phyloP scores from a whole-genome alignment of 2,113 vertebrate genomes.

The Vulpes vulpes region DNA sequence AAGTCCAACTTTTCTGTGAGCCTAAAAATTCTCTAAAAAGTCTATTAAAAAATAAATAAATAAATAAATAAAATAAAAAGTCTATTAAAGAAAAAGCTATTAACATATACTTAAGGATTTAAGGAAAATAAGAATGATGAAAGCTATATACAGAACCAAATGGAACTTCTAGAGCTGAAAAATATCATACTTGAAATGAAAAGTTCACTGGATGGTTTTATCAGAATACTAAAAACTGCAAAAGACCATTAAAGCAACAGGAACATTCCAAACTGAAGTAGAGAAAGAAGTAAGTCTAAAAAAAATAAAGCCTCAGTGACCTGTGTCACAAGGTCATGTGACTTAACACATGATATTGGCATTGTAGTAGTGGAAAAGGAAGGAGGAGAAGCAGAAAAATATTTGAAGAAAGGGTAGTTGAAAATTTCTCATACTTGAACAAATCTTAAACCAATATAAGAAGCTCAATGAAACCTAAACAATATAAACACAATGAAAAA shows the following conservation, averaged over 20 bases:
- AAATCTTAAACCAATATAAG: background rate
- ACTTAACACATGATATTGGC: background rate
- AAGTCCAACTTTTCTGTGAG: background rate
- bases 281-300: background rate
- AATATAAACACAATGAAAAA: background rate
- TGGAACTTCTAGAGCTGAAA: background rate
- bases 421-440: background rate
- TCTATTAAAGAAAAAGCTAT: background rate
- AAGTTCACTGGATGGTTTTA: background rate
- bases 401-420: background rate
- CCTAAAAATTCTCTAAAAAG: background rate
- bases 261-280: background rate
- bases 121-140: background rate
- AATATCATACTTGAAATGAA: background rate
- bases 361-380: background rate
- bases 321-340: background rate
- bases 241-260: background rate
- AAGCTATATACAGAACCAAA: background rate
- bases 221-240: background rate
- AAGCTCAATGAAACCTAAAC: background rate
- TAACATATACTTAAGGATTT: background rate
- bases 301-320: background rate
- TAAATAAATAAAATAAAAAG: background rate
- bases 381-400: background rate
- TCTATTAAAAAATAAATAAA: background rate